Evolutionary conservation across 2,888 invertebrate genomes (phyloP).

Genomic region (Eupeodes luniger): DNA sequence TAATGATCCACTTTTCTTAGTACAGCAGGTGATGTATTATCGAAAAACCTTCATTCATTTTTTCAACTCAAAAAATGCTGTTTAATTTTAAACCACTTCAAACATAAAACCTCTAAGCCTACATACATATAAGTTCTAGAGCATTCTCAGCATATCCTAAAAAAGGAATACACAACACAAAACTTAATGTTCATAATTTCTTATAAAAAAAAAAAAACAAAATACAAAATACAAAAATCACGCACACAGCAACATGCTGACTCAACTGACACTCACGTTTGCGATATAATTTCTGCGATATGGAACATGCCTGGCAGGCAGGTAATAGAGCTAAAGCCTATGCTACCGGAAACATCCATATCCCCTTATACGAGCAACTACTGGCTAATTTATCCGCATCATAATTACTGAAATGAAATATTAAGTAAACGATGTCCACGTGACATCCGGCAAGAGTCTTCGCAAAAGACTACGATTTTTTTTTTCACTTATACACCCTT

Average conservation of each 20-base stretch:
- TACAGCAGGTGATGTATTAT: no score
- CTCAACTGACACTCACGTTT: slow-evolving; percentile 57
- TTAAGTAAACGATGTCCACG: slow-evolving; percentile 73
- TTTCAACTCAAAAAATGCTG: no score
- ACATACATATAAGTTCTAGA: no score
- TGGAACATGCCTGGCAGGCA: slow-evolving; percentile 46
- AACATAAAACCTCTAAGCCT: no score
- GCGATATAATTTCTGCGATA: slow-evolving; percentile 46
- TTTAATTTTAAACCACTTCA: no score
- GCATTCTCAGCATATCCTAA: not conserved
- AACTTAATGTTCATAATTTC: not conserved
- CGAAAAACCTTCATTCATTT: no score
- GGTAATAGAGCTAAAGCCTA: slow-evolving; percentile 42
- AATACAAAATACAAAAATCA: slow-evolving; percentile 7
- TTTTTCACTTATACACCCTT: slow-evolving; percentile 1
- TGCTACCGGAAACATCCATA: slow-evolving; percentile 50
- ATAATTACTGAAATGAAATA: slow-evolving; percentile 75
- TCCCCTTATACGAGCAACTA: slow-evolving; percentile 49
- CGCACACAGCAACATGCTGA: slow-evolving; percentile 43
- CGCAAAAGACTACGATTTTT: slow-evolving; percentile 6
- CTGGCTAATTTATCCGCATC: slow-evolving; percentile 73
- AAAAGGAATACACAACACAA: not conserved
- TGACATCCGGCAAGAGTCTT: slow-evolving; percentile 67
- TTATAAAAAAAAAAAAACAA: not conserved
- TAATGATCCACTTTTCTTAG: no score